phyloP scores from a whole-genome alignment of 2,113 vertebrate species.

The Chaenogobius annularis region DNA sequence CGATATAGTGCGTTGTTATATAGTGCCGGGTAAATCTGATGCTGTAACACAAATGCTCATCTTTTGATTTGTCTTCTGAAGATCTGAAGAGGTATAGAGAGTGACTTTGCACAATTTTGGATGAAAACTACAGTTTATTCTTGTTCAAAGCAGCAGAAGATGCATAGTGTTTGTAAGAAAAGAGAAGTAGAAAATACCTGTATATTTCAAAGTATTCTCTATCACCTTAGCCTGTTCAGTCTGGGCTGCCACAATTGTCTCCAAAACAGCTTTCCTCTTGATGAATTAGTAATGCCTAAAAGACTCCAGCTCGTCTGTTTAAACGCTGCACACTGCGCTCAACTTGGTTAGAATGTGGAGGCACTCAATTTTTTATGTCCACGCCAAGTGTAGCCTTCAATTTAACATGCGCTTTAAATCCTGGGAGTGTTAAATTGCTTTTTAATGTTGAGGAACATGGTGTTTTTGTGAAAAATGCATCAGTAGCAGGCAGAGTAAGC shows the following conservation, averaged over 20 bases:
- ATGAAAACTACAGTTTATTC: conserved; percentile 34
- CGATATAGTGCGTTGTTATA: neutral
- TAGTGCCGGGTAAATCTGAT: neutral
- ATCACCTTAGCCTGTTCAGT: conserved; percentile 27
- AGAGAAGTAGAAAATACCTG: too few species aligned
- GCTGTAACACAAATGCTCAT: neutral
- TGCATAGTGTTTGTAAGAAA: conserved; percentile 4
- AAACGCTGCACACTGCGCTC: conserved; percentile 64
- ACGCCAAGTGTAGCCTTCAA: conserved; percentile 95
- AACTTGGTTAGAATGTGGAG: conserved; percentile 87
- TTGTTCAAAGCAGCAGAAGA: conserved; percentile 12
- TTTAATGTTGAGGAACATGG: conserved; percentile 92
- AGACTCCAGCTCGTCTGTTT: conserved; percentile 73
- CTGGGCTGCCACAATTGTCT: conserved; percentile 42
- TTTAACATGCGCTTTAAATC: conserved; percentile 98
- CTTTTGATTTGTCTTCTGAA: conserved; percentile 1
- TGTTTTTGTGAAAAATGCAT: conserved; percentile 93
- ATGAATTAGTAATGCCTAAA: conserved; percentile 79
- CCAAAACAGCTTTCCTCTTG: conserved; percentile 46
- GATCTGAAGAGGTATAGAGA: conserved; percentile 2
- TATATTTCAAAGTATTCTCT: neutral
- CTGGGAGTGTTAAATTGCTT: conserved; percentile 95
- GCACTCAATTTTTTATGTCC: conserved; percentile 96
- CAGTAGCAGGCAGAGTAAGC: conserved; percentile 57
- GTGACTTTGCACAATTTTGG: neutral